Evolutionary conservation across 2,113 vertebrate genomes (phyloP), one percentile per base, ranked within the genome.

Genomic region (Cercopithecus mona): DNA sequence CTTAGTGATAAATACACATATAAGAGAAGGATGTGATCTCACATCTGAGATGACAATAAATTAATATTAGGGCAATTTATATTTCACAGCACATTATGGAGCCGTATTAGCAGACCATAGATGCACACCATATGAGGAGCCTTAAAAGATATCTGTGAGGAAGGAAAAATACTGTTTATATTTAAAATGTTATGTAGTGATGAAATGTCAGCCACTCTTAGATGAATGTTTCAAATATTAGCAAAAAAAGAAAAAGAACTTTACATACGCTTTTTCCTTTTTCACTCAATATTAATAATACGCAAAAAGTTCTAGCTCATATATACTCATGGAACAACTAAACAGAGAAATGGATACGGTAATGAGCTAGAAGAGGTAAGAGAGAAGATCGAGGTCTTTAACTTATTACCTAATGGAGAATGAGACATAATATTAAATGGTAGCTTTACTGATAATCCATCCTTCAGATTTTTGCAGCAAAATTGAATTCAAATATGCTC

Each of bases 41-140:
- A 73, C 20, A 93, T 96, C n/a, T 73, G 55, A 94, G 25, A 73
- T 73, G 75, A 76, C 94, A 94, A 81, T 57, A 95, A 93, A 91
- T 94, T 93, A 92, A 81, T 32, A 73, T 88, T 27, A 2, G 52
- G 32, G 35, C 50, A 90, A 81, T 96, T 92, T 93, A 87, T 95
- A 70, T 96, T 90, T 96, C 68, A 85, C 16, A 92, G 87, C n/a
- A 82, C 64, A 92, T 79, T 81, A 50, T 59, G 57, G 87, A 45
- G 27, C 30, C 48, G 27, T 94, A 55, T 57, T 83, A 92, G 43
- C 48, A 97, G 35, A 66, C 11, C 87, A 95, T 96, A 96, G 83
- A 92, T 90, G 64, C 30, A 88, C 0, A 64, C 32, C 40, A 52
- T 73, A 79, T 8, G 52, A 95, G 87, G 25, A 96, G 20, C 10